A percentile compares a stretch with the other conserved stretches of the same genome.
Conservation (phyloP, 53 echinoderm and acorn worm genomes). For the Apostichopus leukothele region DNA sequence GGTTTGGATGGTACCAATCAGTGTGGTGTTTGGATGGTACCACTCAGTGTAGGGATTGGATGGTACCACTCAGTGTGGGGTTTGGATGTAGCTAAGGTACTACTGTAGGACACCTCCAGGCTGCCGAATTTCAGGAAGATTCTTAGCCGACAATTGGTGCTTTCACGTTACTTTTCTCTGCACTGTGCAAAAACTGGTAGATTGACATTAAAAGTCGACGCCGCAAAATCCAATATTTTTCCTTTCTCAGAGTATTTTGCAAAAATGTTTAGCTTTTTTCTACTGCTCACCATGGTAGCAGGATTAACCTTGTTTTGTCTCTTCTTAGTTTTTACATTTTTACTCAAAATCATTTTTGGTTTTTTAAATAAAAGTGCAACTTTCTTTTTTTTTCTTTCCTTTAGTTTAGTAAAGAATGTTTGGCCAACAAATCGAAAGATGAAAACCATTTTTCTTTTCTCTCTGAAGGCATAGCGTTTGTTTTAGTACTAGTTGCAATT, state of each 20-base stretch:
- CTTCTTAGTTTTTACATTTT: constrained; percentile 31
- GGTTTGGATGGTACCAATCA: not conserved
- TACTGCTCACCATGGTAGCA: constrained; percentile 9
- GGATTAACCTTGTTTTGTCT: constrained; percentile 25
- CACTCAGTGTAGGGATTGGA: not conserved
- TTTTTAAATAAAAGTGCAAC: constrained; percentile 27
- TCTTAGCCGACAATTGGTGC: constrained; percentile 35
- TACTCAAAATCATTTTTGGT: not conserved
- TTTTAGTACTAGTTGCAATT: constrained; percentile 27
- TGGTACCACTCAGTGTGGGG: no score
- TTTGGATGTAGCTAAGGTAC: constrained; percentile 18
- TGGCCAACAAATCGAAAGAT: not conserved
- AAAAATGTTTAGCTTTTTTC: constrained; percentile 23
- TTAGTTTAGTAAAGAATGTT: not conserved
- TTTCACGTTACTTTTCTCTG: constrained; percentile 45
- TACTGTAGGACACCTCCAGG: constrained; percentile 16
- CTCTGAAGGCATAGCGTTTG: constrained; percentile 24
- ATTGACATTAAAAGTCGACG: constrained; percentile 10
- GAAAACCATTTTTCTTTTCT: constrained; percentile 18
- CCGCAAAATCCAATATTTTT: constrained; percentile 37
- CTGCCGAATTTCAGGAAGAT: constrained; percentile 33
- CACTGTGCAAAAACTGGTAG: constrained; percentile 30
- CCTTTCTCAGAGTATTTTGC: constrained; percentile 18
- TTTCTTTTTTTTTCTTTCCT: not conserved
- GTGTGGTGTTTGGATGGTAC: not conserved